Base-by-base conservation (phyloP, 2,888 invertebrate species). In the Strigamia transsilvanica region DNA sequence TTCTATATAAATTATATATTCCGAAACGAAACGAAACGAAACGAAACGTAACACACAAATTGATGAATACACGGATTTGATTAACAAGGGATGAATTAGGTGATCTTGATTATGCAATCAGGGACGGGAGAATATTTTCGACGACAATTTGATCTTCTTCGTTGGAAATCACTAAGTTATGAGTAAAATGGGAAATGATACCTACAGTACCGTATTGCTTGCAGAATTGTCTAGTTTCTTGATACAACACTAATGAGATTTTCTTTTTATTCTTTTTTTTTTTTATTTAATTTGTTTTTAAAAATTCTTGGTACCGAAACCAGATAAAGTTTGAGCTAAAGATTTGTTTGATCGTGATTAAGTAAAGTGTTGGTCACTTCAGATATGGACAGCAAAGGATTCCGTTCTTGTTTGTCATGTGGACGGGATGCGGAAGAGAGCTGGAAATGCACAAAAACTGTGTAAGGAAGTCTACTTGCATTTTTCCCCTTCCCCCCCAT, bases 361-460 rank as follows among this genome's bases (percentile, higher is more conserved):
- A 93, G 90, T 87, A 93, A 88, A 86, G 93, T 92, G 89, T 93
- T 92, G 87, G 93, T 93, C 90, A 93, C 93, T 91, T 93, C 93
- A 88, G 93, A 92, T 91, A 93, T 92, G 90, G 93, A 92, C 90
- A 93, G 87, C 90, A 93, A 86, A 90, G 92, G 92, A 91, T 92
- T 92, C 90, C 91, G 91, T 90, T 91, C 91, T 88, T 89, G 88
- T 86, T 90, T 89, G 88, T 88, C 88, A 27, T n/a, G 32, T 32
- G 51, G 46, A 32, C 46, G 41, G 32, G 80, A 27, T 46, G 42
- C 18, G 80, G 80, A 80, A 80, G 73, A 73, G 73, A 80, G 80
- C 80, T 80, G 80, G 10, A 80, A 80, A 46, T 23, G 32, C 41
- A 56, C 56, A 56, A 56, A 56, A 56, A 56, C 21, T 56, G 56